A percentile compares a stretch with the other conserved stretches of the same genome.
Conservation (phyloP, 2,888 invertebrate species). For the Cheilosia vulpina region DNA sequence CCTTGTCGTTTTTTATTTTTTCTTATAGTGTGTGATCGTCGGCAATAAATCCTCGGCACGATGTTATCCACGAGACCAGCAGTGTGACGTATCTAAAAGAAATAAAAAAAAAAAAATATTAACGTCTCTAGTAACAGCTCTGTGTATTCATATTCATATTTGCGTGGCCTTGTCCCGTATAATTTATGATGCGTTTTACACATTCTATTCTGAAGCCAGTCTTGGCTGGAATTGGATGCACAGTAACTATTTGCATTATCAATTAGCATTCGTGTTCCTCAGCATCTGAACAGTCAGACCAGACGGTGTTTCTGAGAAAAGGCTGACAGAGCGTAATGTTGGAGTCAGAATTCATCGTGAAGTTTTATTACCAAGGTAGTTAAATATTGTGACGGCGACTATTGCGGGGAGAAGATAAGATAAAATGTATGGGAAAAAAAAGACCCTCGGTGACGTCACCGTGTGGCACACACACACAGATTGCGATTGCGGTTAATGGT, state of each 20-base stretch:
- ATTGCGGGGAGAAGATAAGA: conserved; percentile 47
- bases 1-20: conserved; percentile 31
- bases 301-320: conserved; percentile 43
- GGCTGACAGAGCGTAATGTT: conserved; percentile 3
- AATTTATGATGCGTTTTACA: conserved; percentile 73
- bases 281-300: conserved; percentile 23
- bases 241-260: conserved; percentile 52
- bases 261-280: conserved; percentile 57
- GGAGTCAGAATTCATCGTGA: conserved; percentile 8
- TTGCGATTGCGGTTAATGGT: conserved; percentile 66
- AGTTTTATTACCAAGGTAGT: conserved; percentile 29
- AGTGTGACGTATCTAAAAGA: conserved; percentile 71
- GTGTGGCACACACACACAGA: background rate
- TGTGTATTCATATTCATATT: conserved; percentile 58
- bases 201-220: conserved; percentile 61
- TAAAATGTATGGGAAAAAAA: conserved; percentile 7
- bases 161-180: conserved; percentile 73
- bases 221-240: conserved; percentile 35
- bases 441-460: conserved; percentile 58
- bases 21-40: conserved; percentile 63
- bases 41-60: conserved; percentile 68
- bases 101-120: conserved; percentile 43
- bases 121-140: conserved; percentile 10
- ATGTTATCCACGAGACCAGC: conserved; percentile 63
- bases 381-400: background rate